Conservation (phyloP, 30 jellyfish, hydroid and myxozoan species). For the Turritopsis dohrnii region DNA sequence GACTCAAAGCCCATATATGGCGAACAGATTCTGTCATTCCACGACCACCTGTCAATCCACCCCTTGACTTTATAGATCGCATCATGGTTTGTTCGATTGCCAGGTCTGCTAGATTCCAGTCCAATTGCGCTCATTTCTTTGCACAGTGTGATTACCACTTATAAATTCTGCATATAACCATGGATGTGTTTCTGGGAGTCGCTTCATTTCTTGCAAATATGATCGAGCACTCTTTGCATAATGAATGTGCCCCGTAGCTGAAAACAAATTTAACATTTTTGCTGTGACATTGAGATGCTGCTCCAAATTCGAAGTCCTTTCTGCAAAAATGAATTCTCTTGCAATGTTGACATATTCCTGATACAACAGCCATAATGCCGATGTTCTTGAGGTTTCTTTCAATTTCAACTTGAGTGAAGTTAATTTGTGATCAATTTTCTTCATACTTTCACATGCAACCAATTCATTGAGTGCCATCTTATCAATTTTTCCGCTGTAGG, state of each 20-base stretch:
- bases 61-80: constrained; percentile 42
- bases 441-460: no score
- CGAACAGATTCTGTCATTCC: constrained; percentile 36
- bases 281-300: constrained; percentile 28
- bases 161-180: constrained; percentile 11
- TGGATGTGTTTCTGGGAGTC: constrained; percentile 38
- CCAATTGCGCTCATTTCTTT: constrained; percentile 29
- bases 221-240: constrained; percentile 43
- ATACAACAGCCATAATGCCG: constrained; percentile 48
- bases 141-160: constrained; percentile 32
- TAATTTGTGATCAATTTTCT: no score
- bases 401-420: no score
- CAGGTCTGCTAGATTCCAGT: constrained; percentile 55
- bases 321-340: constrained; percentile 52
- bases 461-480: no score
- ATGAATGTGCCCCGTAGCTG: constrained; percentile 34
- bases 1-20: constrained; percentile 35
- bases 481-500: no score
- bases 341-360: constrained; percentile 32
- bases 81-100: constrained; percentile 51
- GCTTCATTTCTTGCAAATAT: constrained; percentile 38
- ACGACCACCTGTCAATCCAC: constrained; percentile 52
- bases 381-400: no score
- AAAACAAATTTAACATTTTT: constrained; percentile 60
- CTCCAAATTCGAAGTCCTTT: constrained; percentile 57